These are phyloP conservation scores for Ptyas mucosa DNA, from an alignment of 2,113 vertebrate genomes.

Conservation along the genomic window DNA sequence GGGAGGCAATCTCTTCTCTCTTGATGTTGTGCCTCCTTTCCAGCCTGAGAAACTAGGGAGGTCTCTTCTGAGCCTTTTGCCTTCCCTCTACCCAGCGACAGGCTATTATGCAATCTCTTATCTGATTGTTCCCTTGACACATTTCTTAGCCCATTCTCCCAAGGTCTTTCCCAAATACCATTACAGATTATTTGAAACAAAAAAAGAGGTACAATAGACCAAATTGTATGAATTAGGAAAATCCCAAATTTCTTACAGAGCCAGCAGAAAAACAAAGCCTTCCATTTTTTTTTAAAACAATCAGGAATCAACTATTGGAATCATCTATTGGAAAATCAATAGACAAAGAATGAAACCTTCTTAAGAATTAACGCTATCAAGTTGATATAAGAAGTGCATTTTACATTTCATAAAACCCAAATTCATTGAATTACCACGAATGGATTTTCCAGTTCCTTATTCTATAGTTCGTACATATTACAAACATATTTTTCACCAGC, in stretches of 20 bases:
- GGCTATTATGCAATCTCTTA: too few species aligned
- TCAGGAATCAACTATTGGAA: neutral
- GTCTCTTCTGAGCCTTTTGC: too few species aligned
- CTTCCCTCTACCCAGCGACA: too few species aligned
- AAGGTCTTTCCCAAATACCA: too few species aligned
- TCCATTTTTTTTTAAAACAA: neutral
- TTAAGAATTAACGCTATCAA: neutral
- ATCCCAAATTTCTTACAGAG: neutral
- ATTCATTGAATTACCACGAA: neutral
- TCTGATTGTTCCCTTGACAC: too few species aligned
- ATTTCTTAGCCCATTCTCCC: too few species aligned
- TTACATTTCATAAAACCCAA: neutral
- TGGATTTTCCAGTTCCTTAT: neutral
- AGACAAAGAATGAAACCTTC: neutral
- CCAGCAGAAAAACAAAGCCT: neutral
- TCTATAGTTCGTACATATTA: neutral
- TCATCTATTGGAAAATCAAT: neutral
- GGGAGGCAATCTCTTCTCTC: neutral
- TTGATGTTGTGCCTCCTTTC: neutral
- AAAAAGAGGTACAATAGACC: neutral
- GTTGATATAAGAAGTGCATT: neutral
- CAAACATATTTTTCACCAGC: neutral
- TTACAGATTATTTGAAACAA: neutral
- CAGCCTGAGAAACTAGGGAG: too few species aligned
- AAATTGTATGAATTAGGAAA: neutral